phyloP scores from a whole-genome alignment of 2,888 invertebrate genomes.

The Stenchaetothrips biformis region DNA sequence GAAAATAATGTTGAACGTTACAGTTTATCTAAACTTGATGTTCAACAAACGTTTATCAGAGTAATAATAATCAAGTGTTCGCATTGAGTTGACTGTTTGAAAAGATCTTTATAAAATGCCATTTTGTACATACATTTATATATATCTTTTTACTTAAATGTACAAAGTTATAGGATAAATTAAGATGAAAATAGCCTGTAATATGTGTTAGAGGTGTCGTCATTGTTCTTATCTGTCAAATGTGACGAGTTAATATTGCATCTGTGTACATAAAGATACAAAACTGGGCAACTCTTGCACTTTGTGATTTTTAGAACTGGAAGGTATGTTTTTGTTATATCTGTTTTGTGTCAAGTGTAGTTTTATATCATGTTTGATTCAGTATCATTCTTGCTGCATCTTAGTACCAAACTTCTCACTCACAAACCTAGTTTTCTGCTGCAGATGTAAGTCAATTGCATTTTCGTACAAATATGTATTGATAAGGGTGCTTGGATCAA shows the following conservation, averaged over 20 bases:
- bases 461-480: no score
- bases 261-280: slow-evolving; percentile 5
- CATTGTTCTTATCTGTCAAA: neutral
- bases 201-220: neutral
- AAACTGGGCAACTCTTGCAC: neutral
- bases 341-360: neutral
- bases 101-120: neutral
- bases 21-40: neutral
- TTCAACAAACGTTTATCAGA: neutral
- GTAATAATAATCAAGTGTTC: neutral
- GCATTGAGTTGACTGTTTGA: slow-evolving; percentile 4
- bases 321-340: neutral
- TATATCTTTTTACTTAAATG: slow-evolving; percentile 19
- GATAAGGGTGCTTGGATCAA: no score
- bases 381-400: no score
- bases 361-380: neutral
- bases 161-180: neutral
- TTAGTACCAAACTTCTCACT: no score
- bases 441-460: no score
- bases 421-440: no score
- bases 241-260: neutral
- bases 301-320: slow-evolving; percentile 15
- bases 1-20: neutral
- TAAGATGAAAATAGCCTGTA: neutral
- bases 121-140: slow-evolving; percentile 7